Conservation (phyloP, 1,140 invertebrate species). For the Pygmarrhopalites habei region DNA sequence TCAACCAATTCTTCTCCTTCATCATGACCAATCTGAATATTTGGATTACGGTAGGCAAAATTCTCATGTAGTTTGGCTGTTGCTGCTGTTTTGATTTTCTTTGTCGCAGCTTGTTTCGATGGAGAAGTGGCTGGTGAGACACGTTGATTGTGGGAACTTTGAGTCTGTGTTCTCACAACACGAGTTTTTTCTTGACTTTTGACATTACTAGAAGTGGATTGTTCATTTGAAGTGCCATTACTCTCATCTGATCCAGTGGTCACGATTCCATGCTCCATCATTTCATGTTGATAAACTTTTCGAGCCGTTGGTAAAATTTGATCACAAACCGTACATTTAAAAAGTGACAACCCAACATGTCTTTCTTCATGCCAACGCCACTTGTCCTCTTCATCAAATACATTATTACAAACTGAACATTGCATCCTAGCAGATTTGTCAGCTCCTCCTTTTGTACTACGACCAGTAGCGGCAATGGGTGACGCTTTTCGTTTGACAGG, state of each 20-base stretch:
- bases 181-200: neutral
- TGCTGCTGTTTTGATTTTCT: neutral
- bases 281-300: slow-evolving; percentile 29
- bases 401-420: slow-evolving; percentile 27
- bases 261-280: slow-evolving; percentile 20
- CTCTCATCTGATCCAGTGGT: neutral
- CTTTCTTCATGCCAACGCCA: slow-evolving; percentile 35
- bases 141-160: neutral
- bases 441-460: neutral
- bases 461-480: neutral
- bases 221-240: neutral
- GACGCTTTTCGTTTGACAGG: neutral
- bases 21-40: slow-evolving; percentile 15
- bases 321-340: slow-evolving; percentile 33
- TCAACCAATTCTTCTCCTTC: slow-evolving; percentile 19
- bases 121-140: slow-evolving; percentile 11
- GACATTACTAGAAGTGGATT: neutral
- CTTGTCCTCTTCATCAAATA: slow-evolving; percentile 18
- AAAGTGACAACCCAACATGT: slow-evolving; percentile 32
- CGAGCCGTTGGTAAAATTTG: slow-evolving; percentile 19
- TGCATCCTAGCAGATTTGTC: neutral
- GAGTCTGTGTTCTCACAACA: neutral
- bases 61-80: neutral
- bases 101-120: neutral
- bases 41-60: neutral